These are phyloP conservation scores for Neoscelio sp. DNA, from an alignment of 2,888 invertebrate species.

Conservation along the genomic window DNA sequence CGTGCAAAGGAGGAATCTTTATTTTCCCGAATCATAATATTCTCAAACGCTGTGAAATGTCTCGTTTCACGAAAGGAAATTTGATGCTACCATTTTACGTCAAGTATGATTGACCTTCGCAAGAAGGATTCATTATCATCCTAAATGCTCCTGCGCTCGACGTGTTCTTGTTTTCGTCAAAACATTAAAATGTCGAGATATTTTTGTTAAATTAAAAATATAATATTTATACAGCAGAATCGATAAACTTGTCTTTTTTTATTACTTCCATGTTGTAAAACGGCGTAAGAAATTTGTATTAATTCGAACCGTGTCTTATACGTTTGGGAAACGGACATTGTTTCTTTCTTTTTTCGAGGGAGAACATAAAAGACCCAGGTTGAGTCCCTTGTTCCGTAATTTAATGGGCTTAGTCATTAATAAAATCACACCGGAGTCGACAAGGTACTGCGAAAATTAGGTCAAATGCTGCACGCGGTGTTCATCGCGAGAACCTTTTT, in stretches of 20 bases:
- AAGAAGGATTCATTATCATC: conserved; percentile 6
- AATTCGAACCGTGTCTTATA: conserved; percentile 1
- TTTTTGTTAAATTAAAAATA: too few species aligned
- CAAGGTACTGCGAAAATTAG: conserved; percentile 61
- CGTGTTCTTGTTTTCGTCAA: too few species aligned
- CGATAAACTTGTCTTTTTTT: too few species aligned
- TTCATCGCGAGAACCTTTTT: conserved; percentile 51
- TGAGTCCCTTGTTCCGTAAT: conserved; percentile 52
- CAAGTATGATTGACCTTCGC: conserved; percentile 27
- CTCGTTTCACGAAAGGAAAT: conserved; percentile 11
- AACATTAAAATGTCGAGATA: too few species aligned
- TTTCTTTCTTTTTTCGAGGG: conserved; percentile 18
- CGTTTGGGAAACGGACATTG: conserved; percentile 10
- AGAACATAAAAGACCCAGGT: conserved; percentile 40
- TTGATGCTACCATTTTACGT: conserved; percentile 3
- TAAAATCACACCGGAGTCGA: conserved; percentile 63
- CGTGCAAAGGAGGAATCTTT: not conserved
- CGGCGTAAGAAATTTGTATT: conserved; percentile 11
- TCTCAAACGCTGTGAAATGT: conserved; percentile 15
- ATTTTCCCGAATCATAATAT: conserved; percentile 23
- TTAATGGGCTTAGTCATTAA: conserved; percentile 68
- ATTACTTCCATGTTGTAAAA: too few species aligned
- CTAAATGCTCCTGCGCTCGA: not conserved
- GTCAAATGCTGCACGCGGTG: conserved; percentile 60
- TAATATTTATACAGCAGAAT: too few species aligned